These are phyloP conservation scores for Tenthredo scrophulariae DNA, from an alignment of 2,888 invertebrate species.

Conservation along the genomic window DNA sequence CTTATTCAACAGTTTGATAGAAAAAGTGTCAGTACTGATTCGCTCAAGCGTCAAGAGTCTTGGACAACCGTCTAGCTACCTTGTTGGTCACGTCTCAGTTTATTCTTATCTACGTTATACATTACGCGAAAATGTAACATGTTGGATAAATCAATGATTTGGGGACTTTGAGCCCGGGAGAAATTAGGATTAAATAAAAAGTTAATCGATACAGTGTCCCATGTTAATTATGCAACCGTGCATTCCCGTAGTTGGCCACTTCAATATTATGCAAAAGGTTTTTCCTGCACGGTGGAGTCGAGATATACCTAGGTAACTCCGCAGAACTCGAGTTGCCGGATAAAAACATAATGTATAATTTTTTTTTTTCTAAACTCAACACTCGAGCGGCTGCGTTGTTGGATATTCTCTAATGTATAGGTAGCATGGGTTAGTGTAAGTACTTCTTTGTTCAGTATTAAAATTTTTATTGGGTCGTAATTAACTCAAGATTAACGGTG, in stretches of 20 bases:
- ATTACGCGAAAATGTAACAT: neutral
- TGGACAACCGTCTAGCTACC: neutral
- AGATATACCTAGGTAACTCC: neutral
- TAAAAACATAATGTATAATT: conserved; percentile 9
- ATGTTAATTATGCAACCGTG: conserved; percentile 19
- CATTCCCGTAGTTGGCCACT: neutral
- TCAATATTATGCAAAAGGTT: conserved; percentile 33
- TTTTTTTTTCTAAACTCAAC: conserved; percentile 13
- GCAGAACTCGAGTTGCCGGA: neutral
- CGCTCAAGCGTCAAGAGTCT: conserved; percentile 41
- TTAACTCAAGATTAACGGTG: neutral
- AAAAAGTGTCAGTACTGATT: conserved; percentile 32
- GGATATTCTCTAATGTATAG: neutral
- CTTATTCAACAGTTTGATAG: conserved; percentile 40
- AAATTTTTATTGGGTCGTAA: conserved; percentile 1
- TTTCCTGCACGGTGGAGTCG: neutral
- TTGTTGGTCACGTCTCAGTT: neutral
- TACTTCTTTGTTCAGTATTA: neutral
- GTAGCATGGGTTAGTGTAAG: neutral
- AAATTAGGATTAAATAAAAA: conserved; percentile 42
- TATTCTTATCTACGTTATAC: conserved; percentile 14
- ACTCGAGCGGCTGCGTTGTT: neutral
- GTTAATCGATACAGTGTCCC: conserved; percentile 31
- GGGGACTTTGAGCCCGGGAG: conserved; percentile 13
- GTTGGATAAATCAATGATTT: neutral